These are phyloP conservation scores for Drosophila saltans DNA, from an alignment of 1,140 invertebrate species.

Conservation along the genomic window DNA sequence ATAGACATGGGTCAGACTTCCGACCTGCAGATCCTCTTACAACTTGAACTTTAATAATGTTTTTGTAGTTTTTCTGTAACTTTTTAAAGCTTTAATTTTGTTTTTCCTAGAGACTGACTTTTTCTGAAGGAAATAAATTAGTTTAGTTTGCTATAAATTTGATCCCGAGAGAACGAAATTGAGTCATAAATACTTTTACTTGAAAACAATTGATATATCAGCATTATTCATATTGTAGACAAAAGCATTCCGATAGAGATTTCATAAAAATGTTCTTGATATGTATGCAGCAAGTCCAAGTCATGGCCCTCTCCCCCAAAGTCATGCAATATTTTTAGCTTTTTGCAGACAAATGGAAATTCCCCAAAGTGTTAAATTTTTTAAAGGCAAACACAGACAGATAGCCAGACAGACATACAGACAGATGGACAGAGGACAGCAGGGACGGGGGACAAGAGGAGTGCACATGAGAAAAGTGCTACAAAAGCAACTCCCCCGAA, in stretches of 20 bases:
- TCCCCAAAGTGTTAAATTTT: slow-evolving; percentile 61
- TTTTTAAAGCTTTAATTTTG: no score
- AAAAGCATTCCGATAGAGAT: not conserved
- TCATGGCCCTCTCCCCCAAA: not conserved
- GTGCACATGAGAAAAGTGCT: not conserved
- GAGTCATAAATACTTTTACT: not conserved
- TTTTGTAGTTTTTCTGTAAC: no score
- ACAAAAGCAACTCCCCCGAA: slow-evolving; percentile 20
- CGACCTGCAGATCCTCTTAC: no score
- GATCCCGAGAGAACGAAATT: not conserved
- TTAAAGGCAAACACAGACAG: slow-evolving; percentile 50
- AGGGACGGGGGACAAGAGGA: not conserved
- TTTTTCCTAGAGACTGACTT: no score
- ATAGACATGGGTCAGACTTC: no score
- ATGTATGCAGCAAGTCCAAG: not conserved
- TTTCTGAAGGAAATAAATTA: no score
- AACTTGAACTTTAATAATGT: no score
- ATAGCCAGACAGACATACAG: slow-evolving; percentile 1
- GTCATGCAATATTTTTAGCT: slow-evolving; percentile 4
- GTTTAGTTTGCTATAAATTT: no score
- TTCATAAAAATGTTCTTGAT: not conserved
- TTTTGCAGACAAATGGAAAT: slow-evolving; percentile 40
- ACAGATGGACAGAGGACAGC: not conserved
- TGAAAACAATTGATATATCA: not conserved
- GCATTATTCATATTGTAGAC: no score